phyloP scores from a whole-genome alignment of 1,140 invertebrate species.

The Akabosia matsudoensis region DNA sequence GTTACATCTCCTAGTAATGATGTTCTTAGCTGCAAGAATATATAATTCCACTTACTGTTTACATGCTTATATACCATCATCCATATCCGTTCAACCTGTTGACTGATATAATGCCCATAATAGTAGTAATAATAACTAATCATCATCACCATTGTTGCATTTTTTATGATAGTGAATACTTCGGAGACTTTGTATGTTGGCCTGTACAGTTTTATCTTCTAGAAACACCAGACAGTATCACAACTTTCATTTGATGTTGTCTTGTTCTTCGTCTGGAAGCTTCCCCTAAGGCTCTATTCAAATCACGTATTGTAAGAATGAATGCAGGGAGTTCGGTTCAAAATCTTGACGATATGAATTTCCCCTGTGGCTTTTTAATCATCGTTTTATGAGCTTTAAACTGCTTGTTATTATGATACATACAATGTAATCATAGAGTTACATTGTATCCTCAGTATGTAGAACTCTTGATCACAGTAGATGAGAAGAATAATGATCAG shows the following conservation, averaged over 20 bases:
- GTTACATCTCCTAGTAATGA: background rate
- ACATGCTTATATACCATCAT: background rate
- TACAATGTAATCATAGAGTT: too few relatives aligned
- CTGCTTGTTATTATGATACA: too few relatives aligned
- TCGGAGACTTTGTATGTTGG: background rate
- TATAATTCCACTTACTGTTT: background rate
- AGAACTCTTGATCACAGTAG: too few relatives aligned
- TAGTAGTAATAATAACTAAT: background rate
- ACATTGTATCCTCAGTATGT: too few relatives aligned
- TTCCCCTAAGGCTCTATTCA: background rate
- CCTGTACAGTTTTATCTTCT: too few relatives aligned
- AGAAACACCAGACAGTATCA: background rate
- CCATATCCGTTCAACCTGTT: background rate
- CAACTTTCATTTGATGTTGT: background rate
- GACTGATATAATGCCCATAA: background rate
- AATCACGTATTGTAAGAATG: background rate
- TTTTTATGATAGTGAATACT: background rate
- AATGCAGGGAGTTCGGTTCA: background rate
- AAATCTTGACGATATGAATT: background rate
- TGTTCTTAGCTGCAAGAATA: background rate
- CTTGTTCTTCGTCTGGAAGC: background rate
- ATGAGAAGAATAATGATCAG: too few relatives aligned
- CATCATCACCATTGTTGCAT: background rate
- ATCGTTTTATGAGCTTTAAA: background rate
- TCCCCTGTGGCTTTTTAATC: slow-evolving; percentile 1